Base-by-base conservation (phyloP, 2,797 vertebrate species). In the Parauchenoglanis punctatus region DNA sequence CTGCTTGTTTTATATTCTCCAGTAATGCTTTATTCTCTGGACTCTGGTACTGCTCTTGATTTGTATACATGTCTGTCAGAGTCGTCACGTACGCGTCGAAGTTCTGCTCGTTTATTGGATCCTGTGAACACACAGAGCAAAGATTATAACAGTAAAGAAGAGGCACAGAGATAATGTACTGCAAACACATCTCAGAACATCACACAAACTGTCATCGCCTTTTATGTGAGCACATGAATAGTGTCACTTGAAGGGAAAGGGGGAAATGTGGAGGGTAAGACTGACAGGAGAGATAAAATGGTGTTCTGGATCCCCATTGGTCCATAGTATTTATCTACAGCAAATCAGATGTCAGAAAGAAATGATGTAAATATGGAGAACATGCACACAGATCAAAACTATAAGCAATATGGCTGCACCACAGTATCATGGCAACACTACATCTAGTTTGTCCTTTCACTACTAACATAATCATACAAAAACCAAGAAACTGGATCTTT, bases 1-100 rank as follows among this genome's bases (percentile, higher is more conserved):
- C 99, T 89, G 99, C 98, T 96, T 99, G 98, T 95, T 99, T 99
- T 95, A 99, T 98, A 94, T 98, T 99, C 95, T 99, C 99, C 96
- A 99, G 95, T 94, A 99, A 96, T 93, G 96, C 97, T 96, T 99
- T 99, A 97, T 98, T 99, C 96, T 99, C 98, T 70, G 97, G 97
- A 94, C 96, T 99, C 96, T 99, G 99, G 96, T 98, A 99, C 96
- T 97, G 98, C 90, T 99, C 99, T 95, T 99, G 98, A 96, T 97
- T 98, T 91, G 97, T 96, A 95, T 99, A 99, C 97, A 99, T 99
- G 93, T 99, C 98, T 93, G 98, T 98, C 93, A 99, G 96, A 92
- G 98, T 99, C 93, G 97, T 99, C 96, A 99, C 99, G 88, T 99
- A 99, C 91, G 98, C 97, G 90, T 99, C 99, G 96, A 99, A 99